Base-by-base conservation (phyloP, 2,113 vertebrate genomes). In the Burhinus bistriatus region DNA sequence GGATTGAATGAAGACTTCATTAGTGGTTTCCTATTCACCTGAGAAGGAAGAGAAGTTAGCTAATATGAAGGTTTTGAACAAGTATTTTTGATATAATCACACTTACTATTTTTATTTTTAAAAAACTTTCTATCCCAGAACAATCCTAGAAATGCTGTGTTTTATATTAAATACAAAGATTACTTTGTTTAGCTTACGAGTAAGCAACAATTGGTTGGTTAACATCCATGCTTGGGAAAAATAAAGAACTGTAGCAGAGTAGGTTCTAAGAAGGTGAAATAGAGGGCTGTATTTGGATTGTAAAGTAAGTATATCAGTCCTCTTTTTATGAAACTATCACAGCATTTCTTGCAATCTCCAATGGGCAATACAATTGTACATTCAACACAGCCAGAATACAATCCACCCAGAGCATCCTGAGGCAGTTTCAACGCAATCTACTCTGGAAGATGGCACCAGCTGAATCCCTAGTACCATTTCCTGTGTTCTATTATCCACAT, bases 361-460 rank as follows among this genome's bases (percentile, higher is more conserved):
- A 10, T 1, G 2, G 12, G 11, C 64, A 64, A 34, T 22, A 44
- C 2, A 44, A 27, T 4, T 45, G 26, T 6, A 55, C 4, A 10
- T 38, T 42, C 45, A 83, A 27, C 38, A 68, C 1, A 66, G 65
- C 6, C 34, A 61, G 36, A 87, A 81, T 15, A 84, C 4, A 81
- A 81, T 61, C 11, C 45, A 75, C 26, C 19, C 52, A 71, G 17
- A 70, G n/a, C 42, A 71, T 40, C 57, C 47, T 38, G 25, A 81
- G 6, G 32, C 29, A 72, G 32, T n/a, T 87, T 62, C 55, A 81
- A 54, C 0, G 1, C 38, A 72, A 20, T 32, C 30, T 83, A 64
- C 20, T 72, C 57, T 4, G 16, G 66, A 71, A 83, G n/a, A 87
- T 59, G 59, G 16, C 45, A 81, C 34, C 23, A 44, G 47, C 3